These are phyloP conservation scores for Apoda limacodes DNA, from an alignment of 2,888 invertebrate genomes.

Conservation along the genomic window DNA sequence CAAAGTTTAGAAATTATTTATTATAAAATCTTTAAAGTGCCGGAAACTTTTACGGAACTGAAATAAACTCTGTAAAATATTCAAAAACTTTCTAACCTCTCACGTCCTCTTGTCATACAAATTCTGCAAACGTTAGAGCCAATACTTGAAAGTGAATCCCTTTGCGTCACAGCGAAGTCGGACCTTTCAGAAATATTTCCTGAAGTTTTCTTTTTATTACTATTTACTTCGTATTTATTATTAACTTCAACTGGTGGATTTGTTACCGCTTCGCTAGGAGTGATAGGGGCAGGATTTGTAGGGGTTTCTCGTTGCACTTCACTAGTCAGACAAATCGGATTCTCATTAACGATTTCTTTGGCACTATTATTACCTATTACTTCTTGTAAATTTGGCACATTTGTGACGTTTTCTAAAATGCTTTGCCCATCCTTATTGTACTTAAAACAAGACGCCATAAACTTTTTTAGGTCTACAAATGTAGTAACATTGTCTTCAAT, in stretches of 20 bases:
- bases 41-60: no score
- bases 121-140: constrained; percentile 75
- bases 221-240: constrained; percentile 27
- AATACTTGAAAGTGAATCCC: constrained; percentile 62
- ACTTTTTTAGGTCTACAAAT: constrained; percentile 44
- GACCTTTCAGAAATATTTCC: constrained; percentile 43
- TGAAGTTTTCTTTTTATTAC: constrained; percentile 43
- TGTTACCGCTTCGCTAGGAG: constrained; percentile 38
- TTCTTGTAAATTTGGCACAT: constrained; percentile 28
- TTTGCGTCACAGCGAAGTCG: constrained; percentile 37
- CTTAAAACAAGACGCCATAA: constrained; percentile 53
- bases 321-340: constrained; percentile 25
- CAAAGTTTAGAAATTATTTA: no score
- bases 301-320: constrained; percentile 24
- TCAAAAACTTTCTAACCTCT: constrained; percentile 34
- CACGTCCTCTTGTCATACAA: constrained; percentile 66
- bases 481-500: constrained; percentile 28
- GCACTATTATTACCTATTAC: constrained; percentile 21
- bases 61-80: neutral
- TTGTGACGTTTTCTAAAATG: constrained; percentile 28
- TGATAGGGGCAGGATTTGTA: constrained; percentile 16
- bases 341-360: constrained; percentile 24
- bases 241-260: constrained; percentile 26
- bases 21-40: no score
- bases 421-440: constrained; percentile 31